A percentile compares a stretch with the other conserved stretches of the same genome.
phyloP scores from a whole-genome alignment of 2,113 vertebrate genomes.

The Crotalus helleri region DNA sequence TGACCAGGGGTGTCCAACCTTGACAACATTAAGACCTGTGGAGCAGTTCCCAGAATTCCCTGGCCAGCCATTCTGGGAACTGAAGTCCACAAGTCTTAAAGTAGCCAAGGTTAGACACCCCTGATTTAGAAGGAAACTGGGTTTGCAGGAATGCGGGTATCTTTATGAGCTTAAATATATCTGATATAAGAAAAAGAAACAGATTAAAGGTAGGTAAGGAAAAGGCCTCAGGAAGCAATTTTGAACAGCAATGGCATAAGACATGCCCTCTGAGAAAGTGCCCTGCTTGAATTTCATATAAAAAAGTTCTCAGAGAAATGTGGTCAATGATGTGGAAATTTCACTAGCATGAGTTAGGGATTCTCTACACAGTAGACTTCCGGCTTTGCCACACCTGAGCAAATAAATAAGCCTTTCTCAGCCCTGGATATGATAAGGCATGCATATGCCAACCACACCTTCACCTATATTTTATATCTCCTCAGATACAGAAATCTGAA shows the following conservation, averaged over 20 bases:
- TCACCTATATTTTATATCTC: rapidly evolving
- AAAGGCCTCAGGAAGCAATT: neutral
- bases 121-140: neutral
- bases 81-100: too few relatives aligned
- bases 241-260: neutral
- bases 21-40: neutral
- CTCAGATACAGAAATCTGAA: neutral
- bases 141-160: neutral
- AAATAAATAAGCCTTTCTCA: neutral
- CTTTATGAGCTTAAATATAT: neutral
- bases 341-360: neutral
- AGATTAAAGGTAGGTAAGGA: neutral
- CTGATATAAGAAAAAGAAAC: neutral
- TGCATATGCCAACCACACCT: neutral
- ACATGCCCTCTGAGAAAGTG: neutral
- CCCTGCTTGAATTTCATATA: neutral
- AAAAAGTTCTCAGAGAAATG: neutral
- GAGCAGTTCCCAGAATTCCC: neutral
- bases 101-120: too few relatives aligned
- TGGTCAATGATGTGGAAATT: neutral
- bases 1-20: neutral
- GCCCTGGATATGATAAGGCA: neutral
- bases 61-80: too few relatives aligned
- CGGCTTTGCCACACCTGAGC: neutral
- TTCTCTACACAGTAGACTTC: neutral